phyloP scores from a whole-genome alignment of 1,140 invertebrate genomes.

The Temnothorax curvispinosus region DNA sequence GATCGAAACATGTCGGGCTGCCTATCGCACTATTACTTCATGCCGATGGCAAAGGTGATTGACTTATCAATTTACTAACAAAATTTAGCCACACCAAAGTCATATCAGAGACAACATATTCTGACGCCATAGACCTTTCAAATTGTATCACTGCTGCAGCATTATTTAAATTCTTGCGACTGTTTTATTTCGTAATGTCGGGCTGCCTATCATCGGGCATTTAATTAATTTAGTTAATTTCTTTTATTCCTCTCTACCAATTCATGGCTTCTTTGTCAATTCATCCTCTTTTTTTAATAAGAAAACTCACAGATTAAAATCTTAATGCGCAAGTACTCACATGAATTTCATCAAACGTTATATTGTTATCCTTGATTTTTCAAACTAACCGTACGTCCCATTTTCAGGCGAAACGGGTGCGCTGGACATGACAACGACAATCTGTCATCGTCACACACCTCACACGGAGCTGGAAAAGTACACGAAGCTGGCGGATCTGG shows the following conservation, averaged over 20 bases:
- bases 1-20: constrained; percentile 96
- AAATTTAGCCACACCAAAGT: background rate
- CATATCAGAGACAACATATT: background rate
- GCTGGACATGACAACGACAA: constrained; percentile 94
- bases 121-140: background rate
- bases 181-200: background rate
- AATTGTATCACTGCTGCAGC: background rate
- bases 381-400: background rate
- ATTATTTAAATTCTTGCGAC: background rate
- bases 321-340: background rate
- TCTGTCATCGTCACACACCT: constrained; percentile 95
- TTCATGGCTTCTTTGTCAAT: background rate
- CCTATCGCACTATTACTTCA: constrained; percentile 94
- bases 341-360: background rate
- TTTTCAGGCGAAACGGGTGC: constrained; percentile 87
- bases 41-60: constrained; percentile 89
- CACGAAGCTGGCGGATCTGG: constrained; percentile 92
- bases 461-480: constrained; percentile 89
- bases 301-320: constrained; percentile 23
- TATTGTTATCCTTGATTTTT: background rate
- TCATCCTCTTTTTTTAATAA: constrained; percentile 18
- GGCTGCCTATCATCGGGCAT: background rate
- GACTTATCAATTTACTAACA: constrained; percentile 37
- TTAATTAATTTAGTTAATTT: background rate
- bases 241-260: background rate